Evolutionary conservation across 1,140 invertebrate species (phyloP), one percentile per base, ranked within the genome.

Genomic region (Venturia canescens): DNA sequence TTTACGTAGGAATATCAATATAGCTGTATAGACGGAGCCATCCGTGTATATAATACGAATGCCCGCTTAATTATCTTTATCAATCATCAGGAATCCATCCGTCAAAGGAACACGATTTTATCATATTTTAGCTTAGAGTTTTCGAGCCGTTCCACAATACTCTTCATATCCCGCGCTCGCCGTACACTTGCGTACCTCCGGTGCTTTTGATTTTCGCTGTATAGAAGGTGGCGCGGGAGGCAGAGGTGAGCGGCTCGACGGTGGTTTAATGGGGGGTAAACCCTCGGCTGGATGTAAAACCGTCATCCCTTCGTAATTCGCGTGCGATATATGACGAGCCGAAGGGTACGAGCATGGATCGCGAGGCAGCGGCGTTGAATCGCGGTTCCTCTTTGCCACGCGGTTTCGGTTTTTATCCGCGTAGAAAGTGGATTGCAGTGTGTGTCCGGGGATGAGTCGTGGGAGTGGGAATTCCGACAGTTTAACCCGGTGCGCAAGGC

Each of bases 21-120:
- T n/a, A 7, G 0, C 44, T 69, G 27, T 21, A 48, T 57, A 38
- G 2, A 71, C 29, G 44, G 11, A 29, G 5, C 38, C 71, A 69
- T 74, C 71, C 3, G 23, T 18, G 60, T 34, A 50, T 70, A 69
- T 66, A 38, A 26, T 66, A 77, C 15, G 75, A 74, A 53, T 76
- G 82, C 80, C 82, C 78, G 83, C 75, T 84, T 85, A 86, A 86
- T 84, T 84, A 84, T 84, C 80, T 81, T 81, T 83, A 82, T 82
- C 83, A 83, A 86, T 84, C 83, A 85, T 86, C 82, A 85, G 80
- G 84, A 84, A 86, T 86, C 83, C 83, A 86, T 84, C 82, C 77
- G 67, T 84, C 83, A 86, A 87, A 86, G 81, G 75, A n/a, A 15
- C 71, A 77, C 53, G 75, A 82, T 83, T 79, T 79, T 82, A 80